These are phyloP conservation scores for Aphelenchoides avenae DNA, from an alignment of 1,140 invertebrate species.

Conservation along the genomic window DNA sequence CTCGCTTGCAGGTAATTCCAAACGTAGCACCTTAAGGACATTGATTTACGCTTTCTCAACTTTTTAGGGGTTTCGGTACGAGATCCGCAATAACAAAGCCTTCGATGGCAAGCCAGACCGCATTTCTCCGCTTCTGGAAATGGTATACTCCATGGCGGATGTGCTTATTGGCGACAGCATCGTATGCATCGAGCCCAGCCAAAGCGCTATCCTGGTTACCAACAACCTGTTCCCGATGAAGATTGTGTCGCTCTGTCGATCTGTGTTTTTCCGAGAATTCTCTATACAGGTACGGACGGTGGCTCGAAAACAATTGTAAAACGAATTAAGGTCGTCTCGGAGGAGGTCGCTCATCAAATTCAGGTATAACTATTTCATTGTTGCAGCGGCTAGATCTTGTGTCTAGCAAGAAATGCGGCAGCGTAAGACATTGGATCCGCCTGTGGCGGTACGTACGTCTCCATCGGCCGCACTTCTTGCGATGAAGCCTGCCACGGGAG, in stretches of 20 bases:
- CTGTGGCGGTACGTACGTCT: slow-evolving; percentile 38
- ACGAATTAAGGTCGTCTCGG: no score
- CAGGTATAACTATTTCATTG: slow-evolving; percentile 33
- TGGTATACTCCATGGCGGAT: slow-evolving; percentile 45
- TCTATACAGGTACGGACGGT: no score
- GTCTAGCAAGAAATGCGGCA: slow-evolving; percentile 52
- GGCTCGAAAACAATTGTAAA: no score
- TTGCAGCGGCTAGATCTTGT: slow-evolving; percentile 14
- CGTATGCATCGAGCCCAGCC: slow-evolving; percentile 42
- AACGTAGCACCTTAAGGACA: neutral
- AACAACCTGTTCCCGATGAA: slow-evolving; percentile 48
- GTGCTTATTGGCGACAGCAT: slow-evolving; percentile 33
- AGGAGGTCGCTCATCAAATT: slow-evolving; percentile 58
- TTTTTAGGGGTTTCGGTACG: slow-evolving; percentile 34
- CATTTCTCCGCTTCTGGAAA: slow-evolving; percentile 34
- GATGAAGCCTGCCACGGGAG: slow-evolving; percentile 46
- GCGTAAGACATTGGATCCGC: slow-evolving; percentile 50
- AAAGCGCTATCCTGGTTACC: slow-evolving; percentile 44
- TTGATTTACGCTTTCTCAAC: neutral
- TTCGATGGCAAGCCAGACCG: slow-evolving; percentile 33
- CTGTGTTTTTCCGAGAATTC: slow-evolving; percentile 38
- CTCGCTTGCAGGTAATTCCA: slow-evolving; percentile 31
- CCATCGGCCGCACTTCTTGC: slow-evolving; percentile 47
- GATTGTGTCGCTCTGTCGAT: slow-evolving; percentile 47
- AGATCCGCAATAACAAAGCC: slow-evolving; percentile 36